Evolutionary conservation across 92 coral and sea anemone genomes (phyloP).

Genomic region (Blastomussa wellsi): DNA sequence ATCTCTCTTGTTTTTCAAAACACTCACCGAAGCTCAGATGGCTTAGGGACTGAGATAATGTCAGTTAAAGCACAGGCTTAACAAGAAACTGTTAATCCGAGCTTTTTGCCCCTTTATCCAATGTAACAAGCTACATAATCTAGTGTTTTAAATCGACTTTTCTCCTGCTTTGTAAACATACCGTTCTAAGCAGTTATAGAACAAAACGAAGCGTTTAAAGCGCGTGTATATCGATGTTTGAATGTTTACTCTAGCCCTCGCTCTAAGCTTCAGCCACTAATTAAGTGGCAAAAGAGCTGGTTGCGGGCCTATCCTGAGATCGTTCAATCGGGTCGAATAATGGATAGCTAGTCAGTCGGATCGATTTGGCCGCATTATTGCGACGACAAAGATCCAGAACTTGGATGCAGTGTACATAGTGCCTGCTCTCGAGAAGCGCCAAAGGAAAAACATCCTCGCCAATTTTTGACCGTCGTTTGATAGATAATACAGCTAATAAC

Average conservation of each 20-base stretch:
- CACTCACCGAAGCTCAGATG: constrained; percentile 27
- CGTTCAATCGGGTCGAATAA: background rate
- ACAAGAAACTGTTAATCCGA: constrained; percentile 2
- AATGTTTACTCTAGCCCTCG: constrained; percentile 58
- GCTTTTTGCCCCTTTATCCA: constrained; percentile 21
- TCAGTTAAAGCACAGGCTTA: constrained; percentile 16
- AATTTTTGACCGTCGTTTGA: constrained; percentile 52
- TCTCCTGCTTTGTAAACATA: constrained; percentile 20
- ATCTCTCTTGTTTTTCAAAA: constrained; percentile 38
- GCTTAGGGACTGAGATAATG: constrained; percentile 9
- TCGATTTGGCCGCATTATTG: background rate
- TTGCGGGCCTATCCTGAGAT: background rate
- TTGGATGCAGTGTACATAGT: background rate
- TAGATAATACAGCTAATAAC: constrained; percentile 81
- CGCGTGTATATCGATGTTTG: constrained; percentile 32
- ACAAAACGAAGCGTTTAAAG: constrained; percentile 19
- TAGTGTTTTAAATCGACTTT: constrained; percentile 41
- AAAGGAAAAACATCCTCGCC: constrained; percentile 15
- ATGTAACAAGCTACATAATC: constrained; percentile 24
- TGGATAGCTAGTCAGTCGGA: background rate
- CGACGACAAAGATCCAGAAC: background rate
- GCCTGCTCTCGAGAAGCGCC: background rate
- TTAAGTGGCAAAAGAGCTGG: constrained; percentile 25
- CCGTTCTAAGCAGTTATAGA: constrained; percentile 13
- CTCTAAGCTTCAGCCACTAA: constrained; percentile 33